These are phyloP conservation scores for Troglohyphantes excavatus DNA, from an alignment of 2,888 invertebrate species.

Conservation along the genomic window DNA sequence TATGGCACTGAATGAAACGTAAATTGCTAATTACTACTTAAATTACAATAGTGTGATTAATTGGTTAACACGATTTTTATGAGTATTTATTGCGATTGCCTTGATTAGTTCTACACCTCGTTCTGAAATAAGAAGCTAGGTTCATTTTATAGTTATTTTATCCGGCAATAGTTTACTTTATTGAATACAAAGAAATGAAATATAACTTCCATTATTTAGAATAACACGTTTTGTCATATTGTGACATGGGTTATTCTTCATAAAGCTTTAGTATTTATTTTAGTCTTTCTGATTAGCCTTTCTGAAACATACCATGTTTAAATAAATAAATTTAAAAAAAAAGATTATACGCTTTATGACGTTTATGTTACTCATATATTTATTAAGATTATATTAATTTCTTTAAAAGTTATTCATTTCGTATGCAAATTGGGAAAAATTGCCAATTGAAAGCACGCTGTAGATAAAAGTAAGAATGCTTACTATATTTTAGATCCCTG, in stretches of 20 bases:
- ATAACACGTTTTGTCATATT: conserved; percentile 20
- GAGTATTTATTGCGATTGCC: conserved; percentile 61
- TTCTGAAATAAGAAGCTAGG: neutral
- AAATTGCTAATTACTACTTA: conserved; percentile 74
- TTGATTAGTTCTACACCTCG: conserved; percentile 59
- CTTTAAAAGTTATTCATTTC: too few species aligned
- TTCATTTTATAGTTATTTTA: conserved; percentile 17
- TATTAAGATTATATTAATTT: too few species aligned
- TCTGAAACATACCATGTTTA: too few species aligned
- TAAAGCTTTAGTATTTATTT: too few species aligned
- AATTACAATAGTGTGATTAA: conserved; percentile 73
- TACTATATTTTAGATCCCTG: too few species aligned
- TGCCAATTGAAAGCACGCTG: too few species aligned
- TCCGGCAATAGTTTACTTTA: neutral
- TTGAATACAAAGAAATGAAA: conserved; percentile 24
- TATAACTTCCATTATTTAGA: conserved; percentile 26
- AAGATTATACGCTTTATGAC: too few species aligned
- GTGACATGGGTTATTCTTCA: neutral
- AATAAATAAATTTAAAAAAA: too few species aligned
- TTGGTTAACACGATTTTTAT: conserved; percentile 73
- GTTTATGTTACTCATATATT: too few species aligned
- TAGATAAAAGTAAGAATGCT: too few species aligned
- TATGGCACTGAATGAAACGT: conserved; percentile 61
- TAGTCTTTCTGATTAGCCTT: too few species aligned
- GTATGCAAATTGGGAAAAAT: too few species aligned